A percentile compares a stretch with the other conserved stretches of the same genome.
phyloP scores from a whole-genome alignment of 2,113 vertebrate genomes.

The Ailurus styani region DNA sequence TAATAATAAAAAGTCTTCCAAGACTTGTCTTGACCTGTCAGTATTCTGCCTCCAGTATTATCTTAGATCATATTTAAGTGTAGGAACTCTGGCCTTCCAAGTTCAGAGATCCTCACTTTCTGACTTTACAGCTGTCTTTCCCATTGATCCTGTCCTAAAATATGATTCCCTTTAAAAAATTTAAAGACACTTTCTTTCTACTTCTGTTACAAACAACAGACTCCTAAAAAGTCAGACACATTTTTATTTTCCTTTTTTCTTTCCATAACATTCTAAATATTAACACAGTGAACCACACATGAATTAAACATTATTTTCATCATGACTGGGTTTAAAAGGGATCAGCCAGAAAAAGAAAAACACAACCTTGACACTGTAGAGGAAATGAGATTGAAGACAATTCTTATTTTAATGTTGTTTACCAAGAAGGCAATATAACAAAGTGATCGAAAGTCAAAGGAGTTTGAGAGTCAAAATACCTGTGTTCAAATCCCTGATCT shows the following conservation, averaged over 20 bases:
- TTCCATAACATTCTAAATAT: conserved; percentile 39
- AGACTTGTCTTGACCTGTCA: not conserved
- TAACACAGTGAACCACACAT: conserved; percentile 26
- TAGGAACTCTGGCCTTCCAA: not conserved
- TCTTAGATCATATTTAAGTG: not conserved
- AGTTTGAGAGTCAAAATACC: conserved; percentile 5
- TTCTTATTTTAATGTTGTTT: conserved; percentile 34
- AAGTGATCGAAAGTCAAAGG: conserved; percentile 41
- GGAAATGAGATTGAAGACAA: conserved; percentile 41
- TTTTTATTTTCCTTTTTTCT: conserved; percentile 29
- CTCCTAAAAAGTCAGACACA: not conserved
- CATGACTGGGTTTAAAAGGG: conserved; percentile 45
- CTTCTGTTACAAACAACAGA: conserved; percentile 26
- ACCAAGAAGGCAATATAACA: conserved; percentile 3
- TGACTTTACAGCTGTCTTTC: not conserved
- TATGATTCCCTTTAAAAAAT: not conserved
- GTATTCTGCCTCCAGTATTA: not conserved
- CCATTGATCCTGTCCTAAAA: conserved; percentile 29
- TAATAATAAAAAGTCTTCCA: not conserved
- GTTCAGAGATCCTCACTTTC: not conserved
- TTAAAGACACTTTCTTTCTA: conserved; percentile 1
- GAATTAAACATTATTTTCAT: conserved; percentile 63
- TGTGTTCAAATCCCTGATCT: not conserved
- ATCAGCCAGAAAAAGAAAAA: conserved; percentile 12
- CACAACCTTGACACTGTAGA: not conserved